Conservation (phyloP, 1,140 invertebrate species). For the Rhyzopertha dominica region DNA sequence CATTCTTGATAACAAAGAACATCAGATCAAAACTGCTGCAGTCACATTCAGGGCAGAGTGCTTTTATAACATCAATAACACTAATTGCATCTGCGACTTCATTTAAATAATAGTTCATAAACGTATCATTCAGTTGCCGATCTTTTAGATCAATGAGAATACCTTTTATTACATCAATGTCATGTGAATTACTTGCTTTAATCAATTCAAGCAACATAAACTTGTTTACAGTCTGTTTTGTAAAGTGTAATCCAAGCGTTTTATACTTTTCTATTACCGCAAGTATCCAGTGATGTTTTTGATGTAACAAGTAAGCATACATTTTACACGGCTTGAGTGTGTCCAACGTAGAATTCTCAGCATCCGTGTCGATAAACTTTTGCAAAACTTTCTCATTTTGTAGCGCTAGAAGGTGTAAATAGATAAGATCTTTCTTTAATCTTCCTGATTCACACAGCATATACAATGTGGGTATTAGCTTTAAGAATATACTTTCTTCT, state of each 20-base stretch:
- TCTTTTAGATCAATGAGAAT: too few relatives aligned
- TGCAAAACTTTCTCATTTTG: constrained; percentile 28
- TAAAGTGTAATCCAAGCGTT: constrained; percentile 9
- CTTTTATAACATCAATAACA: too few relatives aligned
- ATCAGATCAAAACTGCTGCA: too few relatives aligned
- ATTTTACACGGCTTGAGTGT: constrained; percentile 26
- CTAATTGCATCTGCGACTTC: too few relatives aligned
- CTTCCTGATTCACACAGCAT: constrained; percentile 16
- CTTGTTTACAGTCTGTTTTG: constrained; percentile 24
- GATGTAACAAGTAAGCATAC: constrained; percentile 35
- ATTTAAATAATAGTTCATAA: too few relatives aligned
- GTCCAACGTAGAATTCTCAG: constrained; percentile 19
- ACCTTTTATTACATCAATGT: too few relatives aligned
- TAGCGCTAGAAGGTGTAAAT: constrained; percentile 29
- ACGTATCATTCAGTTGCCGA: too few relatives aligned
- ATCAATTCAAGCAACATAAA: constrained; percentile 29
- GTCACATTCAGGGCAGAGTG: too few relatives aligned
- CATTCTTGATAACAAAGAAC: too few relatives aligned
- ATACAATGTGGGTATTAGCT: constrained; percentile 17
- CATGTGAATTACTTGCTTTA: neutral
- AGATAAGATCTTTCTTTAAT: constrained; percentile 32
- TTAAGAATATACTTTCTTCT: too few relatives aligned
- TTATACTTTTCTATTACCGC: constrained; percentile 25
- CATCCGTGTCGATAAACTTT: constrained; percentile 30
- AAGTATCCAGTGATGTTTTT: constrained; percentile 38